Evolutionary conservation across 2,888 invertebrate species (phyloP).

Genomic region (Drosophila barbarae): DNA sequence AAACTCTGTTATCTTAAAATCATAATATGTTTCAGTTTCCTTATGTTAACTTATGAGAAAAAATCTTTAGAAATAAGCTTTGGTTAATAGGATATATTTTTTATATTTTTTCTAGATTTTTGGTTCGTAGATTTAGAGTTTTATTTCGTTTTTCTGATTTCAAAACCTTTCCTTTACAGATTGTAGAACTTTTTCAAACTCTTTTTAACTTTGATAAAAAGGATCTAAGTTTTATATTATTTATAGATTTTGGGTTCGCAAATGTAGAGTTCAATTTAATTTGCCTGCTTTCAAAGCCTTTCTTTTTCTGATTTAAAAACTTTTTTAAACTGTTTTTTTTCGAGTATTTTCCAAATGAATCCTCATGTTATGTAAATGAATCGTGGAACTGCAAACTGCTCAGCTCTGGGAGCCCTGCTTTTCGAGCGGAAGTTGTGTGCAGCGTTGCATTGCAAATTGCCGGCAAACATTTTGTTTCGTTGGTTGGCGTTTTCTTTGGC

Average conservation of each 20-base stretch:
- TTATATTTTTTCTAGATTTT: too few relatives aligned
- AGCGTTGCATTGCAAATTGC: constrained; percentile 70
- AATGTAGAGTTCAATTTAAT: background rate
- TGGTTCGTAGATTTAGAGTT: too few relatives aligned
- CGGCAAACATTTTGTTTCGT: constrained; percentile 15
- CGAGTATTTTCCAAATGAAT: constrained; percentile 9
- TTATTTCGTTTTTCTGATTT: background rate
- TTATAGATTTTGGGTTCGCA: too few relatives aligned
- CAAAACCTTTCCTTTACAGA: too few relatives aligned
- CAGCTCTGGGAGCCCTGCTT: background rate
- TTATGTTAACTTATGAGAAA: background rate
- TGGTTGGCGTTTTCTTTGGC: constrained; percentile 25
- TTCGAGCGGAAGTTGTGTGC: constrained; percentile 66
- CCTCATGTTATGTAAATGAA: constrained; percentile 54
- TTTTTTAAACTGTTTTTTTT: background rate
- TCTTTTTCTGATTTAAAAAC: background rate
- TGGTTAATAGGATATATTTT: too few relatives aligned
- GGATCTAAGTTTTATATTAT: too few relatives aligned
- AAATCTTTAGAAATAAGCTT: background rate
- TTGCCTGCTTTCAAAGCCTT: background rate
- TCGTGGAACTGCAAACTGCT: constrained; percentile 2
- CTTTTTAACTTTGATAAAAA: background rate
- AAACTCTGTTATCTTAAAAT: background rate
- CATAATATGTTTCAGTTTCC: background rate
- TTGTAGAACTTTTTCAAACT: background rate